A percentile compares a stretch with the other conserved stretches of the same genome.
Evolutionary conservation across 2,113 vertebrate species (phyloP).

Genomic region (Microtus pennsylvanicus): DNA sequence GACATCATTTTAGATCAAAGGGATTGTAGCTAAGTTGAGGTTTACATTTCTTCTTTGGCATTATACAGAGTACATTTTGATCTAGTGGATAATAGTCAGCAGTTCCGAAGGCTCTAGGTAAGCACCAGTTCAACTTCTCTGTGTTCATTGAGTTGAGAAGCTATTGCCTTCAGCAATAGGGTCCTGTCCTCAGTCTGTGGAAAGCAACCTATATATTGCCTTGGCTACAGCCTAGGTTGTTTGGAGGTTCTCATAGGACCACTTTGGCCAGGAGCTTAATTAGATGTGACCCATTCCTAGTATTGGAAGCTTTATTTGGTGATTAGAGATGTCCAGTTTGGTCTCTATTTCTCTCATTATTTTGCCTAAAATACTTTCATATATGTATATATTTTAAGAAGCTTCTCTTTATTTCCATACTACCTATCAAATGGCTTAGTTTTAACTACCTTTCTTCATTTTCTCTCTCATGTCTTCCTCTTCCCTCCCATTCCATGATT

Average conservation of each 20-base stretch:
- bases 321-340: background rate
- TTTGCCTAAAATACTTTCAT: background rate
- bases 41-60: background rate
- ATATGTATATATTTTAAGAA: background rate
- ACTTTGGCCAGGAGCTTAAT: background rate
- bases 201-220: background rate
- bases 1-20: background rate
- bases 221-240: background rate
- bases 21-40: background rate
- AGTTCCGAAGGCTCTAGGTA: background rate
- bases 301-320: background rate
- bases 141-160: background rate
- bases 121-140: background rate
- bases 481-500: background rate
- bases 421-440: background rate
- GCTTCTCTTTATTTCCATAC: background rate
- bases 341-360: background rate
- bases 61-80: background rate
- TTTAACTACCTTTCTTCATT: background rate
- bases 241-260: background rate
- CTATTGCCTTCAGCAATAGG: background rate
- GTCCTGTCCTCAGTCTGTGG: background rate
- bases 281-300: background rate
- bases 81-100: background rate
- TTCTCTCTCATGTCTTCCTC: background rate